Conservation (phyloP, 2,888 invertebrate genomes). For the Theodoxus fluviatilis region DNA sequence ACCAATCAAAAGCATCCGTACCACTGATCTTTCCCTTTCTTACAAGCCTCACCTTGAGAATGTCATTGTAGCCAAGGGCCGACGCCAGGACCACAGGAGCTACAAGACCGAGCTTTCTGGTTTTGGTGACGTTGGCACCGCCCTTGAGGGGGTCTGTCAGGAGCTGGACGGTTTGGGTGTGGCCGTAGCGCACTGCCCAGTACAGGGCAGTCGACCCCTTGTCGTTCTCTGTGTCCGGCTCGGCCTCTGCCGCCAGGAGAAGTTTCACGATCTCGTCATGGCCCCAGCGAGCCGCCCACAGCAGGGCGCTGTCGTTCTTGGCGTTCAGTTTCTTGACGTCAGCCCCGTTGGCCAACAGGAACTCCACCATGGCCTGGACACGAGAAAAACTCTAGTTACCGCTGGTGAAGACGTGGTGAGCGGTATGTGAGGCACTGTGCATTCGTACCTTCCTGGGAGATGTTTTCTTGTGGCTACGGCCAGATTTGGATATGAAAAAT, state of each 20-base stretch:
- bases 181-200: slow-evolving; percentile 62
- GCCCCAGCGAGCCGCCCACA: slow-evolving; percentile 62
- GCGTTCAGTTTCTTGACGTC: slow-evolving; percentile 48
- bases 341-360: slow-evolving; percentile 42
- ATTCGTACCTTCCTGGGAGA: no score
- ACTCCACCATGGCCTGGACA: slow-evolving; percentile 43
- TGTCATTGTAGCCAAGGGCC: slow-evolving; percentile 54
- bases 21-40: slow-evolving; percentile 17
- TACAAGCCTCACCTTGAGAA: slow-evolving; percentile 35
- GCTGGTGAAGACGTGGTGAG: no score
- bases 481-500: no score
- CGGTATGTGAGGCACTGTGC: no score
- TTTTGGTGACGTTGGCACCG: slow-evolving; percentile 52
- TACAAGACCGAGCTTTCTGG: slow-evolving; percentile 56
- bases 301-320: slow-evolving; percentile 60
- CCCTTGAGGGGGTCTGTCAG: slow-evolving; percentile 50
- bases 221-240: slow-evolving; percentile 55
- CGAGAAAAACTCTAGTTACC: no score
- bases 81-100: slow-evolving; percentile 59
- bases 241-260: slow-evolving; percentile 44
- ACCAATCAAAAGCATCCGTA: no score
- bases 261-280: slow-evolving; percentile 42
- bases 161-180: slow-evolving; percentile 42
- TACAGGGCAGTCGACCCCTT: slow-evolving; percentile 63
- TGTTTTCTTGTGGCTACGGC: no score